These are phyloP conservation scores for Rhagologus leucostigma DNA, from an alignment of 2,113 vertebrate genomes.

Conservation along the genomic window DNA sequence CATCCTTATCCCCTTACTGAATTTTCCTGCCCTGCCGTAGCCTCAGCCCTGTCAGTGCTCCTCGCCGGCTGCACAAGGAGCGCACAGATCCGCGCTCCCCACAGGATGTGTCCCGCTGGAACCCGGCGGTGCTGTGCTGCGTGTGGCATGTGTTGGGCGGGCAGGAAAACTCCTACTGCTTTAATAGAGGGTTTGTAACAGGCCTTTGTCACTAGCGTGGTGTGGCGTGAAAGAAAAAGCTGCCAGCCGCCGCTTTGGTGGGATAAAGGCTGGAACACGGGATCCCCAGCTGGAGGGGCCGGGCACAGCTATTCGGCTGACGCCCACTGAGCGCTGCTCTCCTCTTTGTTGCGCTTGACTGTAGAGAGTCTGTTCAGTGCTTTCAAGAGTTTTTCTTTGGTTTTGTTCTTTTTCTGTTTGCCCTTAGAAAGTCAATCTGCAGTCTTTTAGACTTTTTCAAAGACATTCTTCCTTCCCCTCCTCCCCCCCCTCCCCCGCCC, in stretches of 20 bases:
- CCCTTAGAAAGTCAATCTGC: neutral
- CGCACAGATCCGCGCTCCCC: rapidly evolving
- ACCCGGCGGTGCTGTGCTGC: neutral
- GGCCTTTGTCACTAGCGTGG: neutral
- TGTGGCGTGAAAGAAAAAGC: neutral
- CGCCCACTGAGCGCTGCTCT: neutral
- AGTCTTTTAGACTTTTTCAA: neutral
- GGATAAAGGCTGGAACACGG: neutral
- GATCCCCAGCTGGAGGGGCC: neutral
- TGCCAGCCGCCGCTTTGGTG: neutral
- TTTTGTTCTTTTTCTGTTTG: slow-evolving; percentile 26
- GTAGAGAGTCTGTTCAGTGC: neutral
- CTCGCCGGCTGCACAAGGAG: neutral
- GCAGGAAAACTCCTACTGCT: neutral
- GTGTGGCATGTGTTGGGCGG: rapidly evolving
- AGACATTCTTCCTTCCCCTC: neutral
- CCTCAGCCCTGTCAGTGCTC: neutral
- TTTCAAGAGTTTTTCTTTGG: neutral
- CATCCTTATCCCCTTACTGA: rapidly evolving
- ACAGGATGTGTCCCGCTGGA: neutral
- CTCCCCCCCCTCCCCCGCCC: neutral
- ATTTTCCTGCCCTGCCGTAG: neutral
- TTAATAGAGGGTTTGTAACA: neutral
- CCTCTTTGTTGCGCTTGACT: neutral
- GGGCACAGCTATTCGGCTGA: neutral